Percentiles rank a stretch among this genome's conserved stretches.
These are phyloP conservation scores for Xylophagus ater DNA, from an alignment of 2,888 invertebrate genomes.

Conservation along the genomic window DNA sequence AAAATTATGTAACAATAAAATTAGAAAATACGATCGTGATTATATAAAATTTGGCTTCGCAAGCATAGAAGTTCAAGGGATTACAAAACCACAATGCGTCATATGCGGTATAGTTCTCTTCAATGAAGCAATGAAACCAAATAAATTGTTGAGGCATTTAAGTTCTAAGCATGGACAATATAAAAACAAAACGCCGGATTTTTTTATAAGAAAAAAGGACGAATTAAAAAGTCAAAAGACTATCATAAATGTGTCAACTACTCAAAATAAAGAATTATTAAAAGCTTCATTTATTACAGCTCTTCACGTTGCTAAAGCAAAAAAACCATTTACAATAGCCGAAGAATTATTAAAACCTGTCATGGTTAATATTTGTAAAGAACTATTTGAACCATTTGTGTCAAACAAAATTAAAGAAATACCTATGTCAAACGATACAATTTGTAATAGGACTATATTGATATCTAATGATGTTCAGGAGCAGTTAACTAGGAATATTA, in stretches of 20 bases:
- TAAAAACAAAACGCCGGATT: constrained; percentile 5
- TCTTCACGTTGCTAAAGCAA: constrained; percentile 6
- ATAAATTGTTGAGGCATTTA: constrained; percentile 8
- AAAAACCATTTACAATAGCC: constrained; percentile 8
- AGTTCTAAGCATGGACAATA: constrained; percentile 7
- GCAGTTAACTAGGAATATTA: constrained; percentile 4
- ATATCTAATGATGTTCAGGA: constrained; percentile 8
- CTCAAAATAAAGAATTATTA: constrained; percentile 5
- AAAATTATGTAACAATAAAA: not conserved
- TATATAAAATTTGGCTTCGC: constrained; percentile 1
- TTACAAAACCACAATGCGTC: constrained; percentile 1
- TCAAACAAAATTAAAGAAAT: constrained; percentile 6
- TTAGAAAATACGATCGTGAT: constrained; percentile 1
- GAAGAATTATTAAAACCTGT: constrained; percentile 7
- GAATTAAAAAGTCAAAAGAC: constrained; percentile 7
- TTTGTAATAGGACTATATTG: constrained; percentile 6
- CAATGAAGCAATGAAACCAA: constrained; percentile 3
- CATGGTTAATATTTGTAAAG: constrained; percentile 8
- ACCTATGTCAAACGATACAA: constrained; percentile 8
- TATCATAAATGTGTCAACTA: not conserved
- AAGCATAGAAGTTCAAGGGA: constrained; percentile 3
- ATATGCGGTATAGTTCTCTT: constrained; percentile 1
- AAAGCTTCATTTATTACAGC: constrained; percentile 7
- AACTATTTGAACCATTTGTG: constrained; percentile 5
- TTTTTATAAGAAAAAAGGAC: constrained; percentile 5